Conservation (phyloP, 2,888 invertebrate genomes). For the Drosophila merina region DNA sequence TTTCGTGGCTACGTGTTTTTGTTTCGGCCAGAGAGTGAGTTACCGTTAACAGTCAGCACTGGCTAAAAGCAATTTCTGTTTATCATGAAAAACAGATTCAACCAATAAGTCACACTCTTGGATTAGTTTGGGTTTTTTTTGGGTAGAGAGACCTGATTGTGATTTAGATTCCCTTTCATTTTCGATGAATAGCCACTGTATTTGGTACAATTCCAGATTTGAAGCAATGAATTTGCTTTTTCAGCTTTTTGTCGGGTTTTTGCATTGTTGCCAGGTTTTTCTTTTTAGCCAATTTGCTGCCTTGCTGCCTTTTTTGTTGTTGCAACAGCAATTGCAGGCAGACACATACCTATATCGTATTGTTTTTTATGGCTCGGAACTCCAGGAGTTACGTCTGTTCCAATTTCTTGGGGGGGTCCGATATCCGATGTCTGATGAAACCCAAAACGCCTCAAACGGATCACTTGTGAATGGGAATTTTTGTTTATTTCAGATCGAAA, state of each 20-base stretch:
- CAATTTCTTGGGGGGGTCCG: slow-evolving; percentile 18
- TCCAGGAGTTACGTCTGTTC: slow-evolving; percentile 24
- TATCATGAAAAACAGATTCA: background rate
- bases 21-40: slow-evolving; percentile 19
- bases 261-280: background rate
- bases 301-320: slow-evolving; percentile 3
- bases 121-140: too few species aligned
- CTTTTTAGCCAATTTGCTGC: slow-evolving; percentile 12
- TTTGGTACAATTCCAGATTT: slow-evolving; percentile 11
- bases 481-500: slow-evolving; percentile 1
- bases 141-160: background rate
- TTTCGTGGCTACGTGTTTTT: slow-evolving; percentile 19
- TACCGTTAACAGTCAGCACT: slow-evolving; percentile 1
- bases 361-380: slow-evolving; percentile 14
- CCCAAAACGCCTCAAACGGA: slow-evolving; percentile 30
- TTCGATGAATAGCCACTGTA: slow-evolving; percentile 16
- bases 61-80: background rate
- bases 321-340: slow-evolving; percentile 33
- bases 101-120: background rate
- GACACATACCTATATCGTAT: slow-evolving; percentile 7
- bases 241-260: slow-evolving; percentile 2
- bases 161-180: background rate
- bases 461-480: slow-evolving; percentile 17
- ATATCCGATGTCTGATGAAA: slow-evolving; percentile 33
- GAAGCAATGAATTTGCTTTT: slow-evolving; percentile 22